phyloP scores from a whole-genome alignment of 2,888 invertebrate species.

The Glyphotaelius pellucidus region DNA sequence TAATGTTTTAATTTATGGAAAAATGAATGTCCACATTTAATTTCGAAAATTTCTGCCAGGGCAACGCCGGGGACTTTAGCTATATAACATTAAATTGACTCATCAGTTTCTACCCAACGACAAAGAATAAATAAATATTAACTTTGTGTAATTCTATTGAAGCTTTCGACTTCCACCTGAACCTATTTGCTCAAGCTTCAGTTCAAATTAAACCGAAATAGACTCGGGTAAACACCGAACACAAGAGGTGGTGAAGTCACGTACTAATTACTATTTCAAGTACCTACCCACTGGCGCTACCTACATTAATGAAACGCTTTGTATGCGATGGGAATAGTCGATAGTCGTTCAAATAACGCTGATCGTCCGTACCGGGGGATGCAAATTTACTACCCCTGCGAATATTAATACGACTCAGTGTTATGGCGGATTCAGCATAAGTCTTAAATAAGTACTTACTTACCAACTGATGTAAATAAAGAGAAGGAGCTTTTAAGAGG shows the following conservation, averaged over 20 bases:
- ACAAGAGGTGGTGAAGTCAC: slow-evolving; percentile 2
- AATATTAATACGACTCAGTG: background rate
- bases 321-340: background rate
- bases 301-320: slow-evolving; percentile 25
- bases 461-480: background rate
- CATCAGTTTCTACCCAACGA: background rate
- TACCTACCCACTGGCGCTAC: background rate
- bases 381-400: background rate
- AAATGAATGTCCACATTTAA: no score
- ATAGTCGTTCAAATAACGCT: background rate
- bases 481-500: no score
- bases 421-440: background rate
- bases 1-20: no score
- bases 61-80: no score
- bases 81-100: no score
- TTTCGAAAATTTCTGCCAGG: no score
- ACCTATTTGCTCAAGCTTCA: background rate
- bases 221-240: background rate
- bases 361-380: background rate
- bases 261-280: slow-evolving; percentile 2
- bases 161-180: background rate
- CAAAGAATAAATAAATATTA: background rate
- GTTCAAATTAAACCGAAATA: slow-evolving; percentile 2
- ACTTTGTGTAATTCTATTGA: background rate
- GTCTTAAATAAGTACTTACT: background rate